phyloP scores from a whole-genome alignment of 2,113 vertebrate species.

The Meles meles region DNA sequence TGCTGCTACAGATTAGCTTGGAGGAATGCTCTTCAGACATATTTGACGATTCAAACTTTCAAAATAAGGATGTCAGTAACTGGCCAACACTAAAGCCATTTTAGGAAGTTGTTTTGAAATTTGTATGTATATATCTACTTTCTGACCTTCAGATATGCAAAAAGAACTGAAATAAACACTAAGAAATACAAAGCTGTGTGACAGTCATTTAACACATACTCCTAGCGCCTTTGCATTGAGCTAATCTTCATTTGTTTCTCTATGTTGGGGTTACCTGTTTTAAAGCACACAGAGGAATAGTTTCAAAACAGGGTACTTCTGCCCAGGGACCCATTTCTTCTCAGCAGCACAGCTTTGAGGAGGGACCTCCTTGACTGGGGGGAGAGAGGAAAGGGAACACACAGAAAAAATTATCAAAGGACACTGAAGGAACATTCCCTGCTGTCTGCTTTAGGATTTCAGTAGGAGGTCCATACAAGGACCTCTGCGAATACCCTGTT shows the following conservation, averaged over 20 bases:
- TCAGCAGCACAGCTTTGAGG: background rate
- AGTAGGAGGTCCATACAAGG: background rate
- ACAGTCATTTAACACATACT: background rate
- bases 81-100: slow-evolving; percentile 39
- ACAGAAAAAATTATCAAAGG: background rate
- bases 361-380: background rate
- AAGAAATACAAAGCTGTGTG: background rate
- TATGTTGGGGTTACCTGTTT: background rate
- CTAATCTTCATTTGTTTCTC: background rate
- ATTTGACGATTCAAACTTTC: slow-evolving; percentile 59
- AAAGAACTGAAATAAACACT: slow-evolving; percentile 47
- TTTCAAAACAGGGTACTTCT: background rate
- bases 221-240: background rate
- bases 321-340: background rate
- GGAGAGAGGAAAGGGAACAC: background rate
- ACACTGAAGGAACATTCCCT: background rate
- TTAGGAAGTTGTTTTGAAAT: slow-evolving; percentile 44
- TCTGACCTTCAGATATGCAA: slow-evolving; percentile 31
- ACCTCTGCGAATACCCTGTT: background rate
- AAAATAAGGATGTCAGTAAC: slow-evolving; percentile 37
- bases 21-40: slow-evolving; percentile 82
- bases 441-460: background rate
- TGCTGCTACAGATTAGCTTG: slow-evolving; percentile 78
- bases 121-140: slow-evolving; percentile 36
- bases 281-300: background rate